phyloP scores from a whole-genome alignment of 2,888 invertebrate genomes.

The Nematopogon swammerdamellus region DNA sequence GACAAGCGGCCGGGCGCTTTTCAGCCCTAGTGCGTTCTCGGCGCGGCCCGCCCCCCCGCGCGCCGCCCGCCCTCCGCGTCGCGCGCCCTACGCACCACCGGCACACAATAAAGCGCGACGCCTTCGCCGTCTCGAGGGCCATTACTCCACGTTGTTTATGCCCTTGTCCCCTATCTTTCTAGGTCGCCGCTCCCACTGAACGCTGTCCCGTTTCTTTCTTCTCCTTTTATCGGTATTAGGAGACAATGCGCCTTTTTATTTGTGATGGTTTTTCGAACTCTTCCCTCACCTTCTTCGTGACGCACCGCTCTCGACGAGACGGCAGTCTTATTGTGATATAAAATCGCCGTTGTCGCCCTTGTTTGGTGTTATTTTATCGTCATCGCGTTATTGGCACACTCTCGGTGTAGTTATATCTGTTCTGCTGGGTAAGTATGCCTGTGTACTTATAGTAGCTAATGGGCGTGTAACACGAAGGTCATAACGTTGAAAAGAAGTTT shows the following conservation, averaged over 20 bases:
- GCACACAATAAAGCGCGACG: neutral
- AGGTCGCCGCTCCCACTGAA: slow-evolving; percentile 5
- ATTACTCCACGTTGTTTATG: slow-evolving; percentile 8
- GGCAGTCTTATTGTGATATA: too few relatives aligned
- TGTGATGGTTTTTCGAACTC: neutral
- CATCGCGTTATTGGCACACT: too few relatives aligned
- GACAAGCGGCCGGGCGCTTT: neutral
- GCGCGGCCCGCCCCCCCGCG: too few relatives aligned
- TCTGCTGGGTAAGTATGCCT: too few relatives aligned
- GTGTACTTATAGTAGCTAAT: too few relatives aligned
- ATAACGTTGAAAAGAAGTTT: too few relatives aligned
- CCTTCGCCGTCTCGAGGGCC: neutral
- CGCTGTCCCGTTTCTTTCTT: neutral
- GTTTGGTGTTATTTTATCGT: too few relatives aligned
- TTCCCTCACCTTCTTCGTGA: neutral
- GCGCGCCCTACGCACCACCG: neutral
- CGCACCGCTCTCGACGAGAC: too few relatives aligned
- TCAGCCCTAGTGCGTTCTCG: neutral
- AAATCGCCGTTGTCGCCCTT: too few relatives aligned
- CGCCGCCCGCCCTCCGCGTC: too few relatives aligned
- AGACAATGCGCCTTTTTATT: neutral
- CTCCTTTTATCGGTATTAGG: neutral
- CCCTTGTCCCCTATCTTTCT: slow-evolving; percentile 9
- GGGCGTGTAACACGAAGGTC: too few relatives aligned
- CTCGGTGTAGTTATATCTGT: too few relatives aligned